These are phyloP conservation scores for Fregata magnificens DNA, from an alignment of 2,113 vertebrate species.

Conservation along the genomic window DNA sequence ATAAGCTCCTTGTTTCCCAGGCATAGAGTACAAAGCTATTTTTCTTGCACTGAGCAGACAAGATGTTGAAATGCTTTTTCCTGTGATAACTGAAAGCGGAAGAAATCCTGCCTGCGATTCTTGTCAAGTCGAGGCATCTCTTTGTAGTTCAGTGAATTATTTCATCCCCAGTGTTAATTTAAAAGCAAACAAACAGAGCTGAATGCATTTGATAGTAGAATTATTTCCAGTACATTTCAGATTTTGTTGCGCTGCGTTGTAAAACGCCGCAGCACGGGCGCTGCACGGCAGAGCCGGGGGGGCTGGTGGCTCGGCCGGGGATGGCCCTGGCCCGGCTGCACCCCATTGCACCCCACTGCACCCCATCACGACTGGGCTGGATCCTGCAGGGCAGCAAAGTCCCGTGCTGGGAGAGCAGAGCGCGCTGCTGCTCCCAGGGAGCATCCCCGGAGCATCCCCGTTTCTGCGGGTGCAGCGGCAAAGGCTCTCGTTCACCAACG, in stretches of 20 bases:
- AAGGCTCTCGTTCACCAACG: fast-evolving
- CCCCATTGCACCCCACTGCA: not conserved
- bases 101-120: slow-evolving; percentile 39
- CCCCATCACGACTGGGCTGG: not conserved
- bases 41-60: slow-evolving; percentile 31
- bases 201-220: slow-evolving; percentile 28
- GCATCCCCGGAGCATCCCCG: fast-evolving
- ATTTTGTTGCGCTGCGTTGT: not conserved
- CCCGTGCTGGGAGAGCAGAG: not conserved
- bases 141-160: slow-evolving; percentile 63
- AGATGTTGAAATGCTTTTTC: slow-evolving; percentile 57
- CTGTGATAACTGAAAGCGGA: slow-evolving; percentile 53
- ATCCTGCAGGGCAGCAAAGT: not conserved
- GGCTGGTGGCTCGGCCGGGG: not conserved
- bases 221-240: slow-evolving; percentile 54
- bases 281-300: fast-evolving
- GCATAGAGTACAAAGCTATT: slow-evolving; percentile 30
- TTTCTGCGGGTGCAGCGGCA: not conserved
- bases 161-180: slow-evolving; percentile 54
- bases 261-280: not conserved
- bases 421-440: fast-evolving
- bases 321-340: not conserved
- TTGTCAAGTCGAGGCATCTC: slow-evolving; percentile 54
- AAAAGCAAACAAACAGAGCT: slow-evolving; percentile 63
- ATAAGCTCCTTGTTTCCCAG: slow-evolving; percentile 43